A percentile compares a stretch with the other conserved stretches of the same genome.
Evolutionary conservation across 1,140 invertebrate species (phyloP).

Genomic region (Callitettix versicolor): DNA sequence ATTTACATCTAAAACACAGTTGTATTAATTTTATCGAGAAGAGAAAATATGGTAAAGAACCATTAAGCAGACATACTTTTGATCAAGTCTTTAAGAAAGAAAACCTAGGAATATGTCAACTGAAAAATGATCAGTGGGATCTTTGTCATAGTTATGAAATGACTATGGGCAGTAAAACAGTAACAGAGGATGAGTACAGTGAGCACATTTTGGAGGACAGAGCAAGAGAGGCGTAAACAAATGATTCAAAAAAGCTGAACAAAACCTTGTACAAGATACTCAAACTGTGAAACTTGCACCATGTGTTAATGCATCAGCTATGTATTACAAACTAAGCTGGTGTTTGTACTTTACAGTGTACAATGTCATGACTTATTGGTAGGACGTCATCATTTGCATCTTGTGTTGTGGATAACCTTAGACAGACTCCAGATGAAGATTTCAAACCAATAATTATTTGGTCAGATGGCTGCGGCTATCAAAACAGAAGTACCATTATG

Average conservation of each 20-base stretch:
- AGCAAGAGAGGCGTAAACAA: slow-evolving; percentile 11
- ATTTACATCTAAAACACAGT: slow-evolving; percentile 18
- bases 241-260: not conserved
- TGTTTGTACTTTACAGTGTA: no score
- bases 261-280: slow-evolving; percentile 21
- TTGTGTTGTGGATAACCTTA: slow-evolving; percentile 16
- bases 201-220: slow-evolving; percentile 11
- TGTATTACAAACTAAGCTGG: no score
- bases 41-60: slow-evolving; percentile 3
- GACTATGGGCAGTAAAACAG: slow-evolving; percentile 4
- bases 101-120: slow-evolving; percentile 15
- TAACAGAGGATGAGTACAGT: slow-evolving; percentile 14
- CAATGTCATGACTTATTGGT: no score
- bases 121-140: slow-evolving; percentile 22
- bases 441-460: slow-evolving; percentile 21
- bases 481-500: slow-evolving; percentile 28
- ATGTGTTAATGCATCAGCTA: no score
- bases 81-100: slow-evolving; percentile 9
- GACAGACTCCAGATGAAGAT: slow-evolving; percentile 4
- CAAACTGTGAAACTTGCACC: slow-evolving; percentile 23
- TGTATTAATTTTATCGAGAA: slow-evolving; percentile 18
- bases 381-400: slow-evolving; percentile 21
- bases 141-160: slow-evolving; percentile 13
- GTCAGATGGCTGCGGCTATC: slow-evolving; percentile 27
- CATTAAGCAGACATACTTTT: slow-evolving; percentile 12